Base-by-base conservation (phyloP, 2,113 vertebrate genomes). In the Pelusios castaneus region DNA sequence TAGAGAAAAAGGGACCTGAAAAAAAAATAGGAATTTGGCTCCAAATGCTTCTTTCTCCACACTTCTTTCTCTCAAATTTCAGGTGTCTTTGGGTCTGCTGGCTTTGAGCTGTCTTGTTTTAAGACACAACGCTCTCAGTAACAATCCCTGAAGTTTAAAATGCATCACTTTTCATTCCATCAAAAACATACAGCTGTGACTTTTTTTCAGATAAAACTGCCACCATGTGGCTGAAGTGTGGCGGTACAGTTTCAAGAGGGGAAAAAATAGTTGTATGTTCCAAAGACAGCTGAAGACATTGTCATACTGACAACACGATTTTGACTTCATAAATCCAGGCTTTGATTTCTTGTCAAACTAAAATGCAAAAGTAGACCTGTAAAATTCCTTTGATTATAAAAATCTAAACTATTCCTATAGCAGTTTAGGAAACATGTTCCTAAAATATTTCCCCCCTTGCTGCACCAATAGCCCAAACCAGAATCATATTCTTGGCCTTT, bases 301-400 rank as follows among this genome's bases (percentile, higher is more conserved):
- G 47, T 47, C 47, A 52, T 24, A 47, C 27, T 21, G 6, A 29
- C 9, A n/a, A 76, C 41, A 22, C 51, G 22, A 52, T 47, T 70
- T 14, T 55, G 22, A 25, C 43, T 45, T 76, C 56, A 10, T 45
- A 76, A 76, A 43, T 13, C 21, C 73, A 27, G 43, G 24, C 21
- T 43, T 25, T 75, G 27, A 47, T 47, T 2, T 24, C 41, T 77
- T 88, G n/a, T 24, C 82, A 87, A 89, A 54, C 25, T 87, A 60
- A 93, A 95, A 80, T 16, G 25, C n/a, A 82, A 52, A 29, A 21
- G 45, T 82, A n/a, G n/a, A 92, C 88, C 84, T 56, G 47, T 4
- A 9, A 11, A 86, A 88, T 80, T 70, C 67, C 9, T 88, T 80
- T 84, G 77, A 49, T 51, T 86, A 78, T 12, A 87, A 76, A 29